phyloP scores from a whole-genome alignment of 2,888 invertebrate genomes.

The Trichogramma evanescens region DNA sequence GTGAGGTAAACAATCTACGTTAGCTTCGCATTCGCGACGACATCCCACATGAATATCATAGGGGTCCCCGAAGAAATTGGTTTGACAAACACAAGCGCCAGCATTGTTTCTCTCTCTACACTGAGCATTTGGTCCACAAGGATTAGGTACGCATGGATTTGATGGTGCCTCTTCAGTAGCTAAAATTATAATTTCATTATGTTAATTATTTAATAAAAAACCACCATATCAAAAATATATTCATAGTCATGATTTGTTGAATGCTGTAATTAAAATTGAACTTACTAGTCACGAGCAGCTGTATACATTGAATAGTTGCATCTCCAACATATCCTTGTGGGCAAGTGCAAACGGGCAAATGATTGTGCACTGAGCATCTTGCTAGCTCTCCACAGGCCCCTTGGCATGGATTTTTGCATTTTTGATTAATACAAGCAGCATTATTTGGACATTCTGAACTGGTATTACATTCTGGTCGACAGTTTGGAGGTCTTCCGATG shows the following conservation, averaged over 20 bases:
- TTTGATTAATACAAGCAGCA: slow-evolving; percentile 72
- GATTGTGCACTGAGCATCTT: slow-evolving; percentile 76
- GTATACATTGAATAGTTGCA: slow-evolving; percentile 56
- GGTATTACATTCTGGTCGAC: slow-evolving; percentile 75
- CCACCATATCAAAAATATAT: neutral
- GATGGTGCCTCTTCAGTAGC: slow-evolving; percentile 34
- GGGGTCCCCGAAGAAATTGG: slow-evolving; percentile 75
- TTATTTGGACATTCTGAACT: slow-evolving; percentile 76
- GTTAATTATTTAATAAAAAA: slow-evolving; percentile 15
- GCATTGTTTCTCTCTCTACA: slow-evolving; percentile 76
- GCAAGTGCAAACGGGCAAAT: slow-evolving; percentile 74
- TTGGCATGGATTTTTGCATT: slow-evolving; percentile 77
- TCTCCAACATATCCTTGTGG: slow-evolving; percentile 77
- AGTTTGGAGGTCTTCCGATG: slow-evolving; percentile 78
- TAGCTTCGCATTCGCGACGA: slow-evolving; percentile 70
- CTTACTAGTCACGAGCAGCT: slow-evolving; percentile 41
- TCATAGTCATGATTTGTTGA: neutral
- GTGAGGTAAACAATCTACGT: slow-evolving; percentile 65
- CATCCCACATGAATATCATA: slow-evolving; percentile 65
- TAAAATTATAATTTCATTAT: slow-evolving; percentile 2
- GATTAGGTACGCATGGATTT: slow-evolving; percentile 76
- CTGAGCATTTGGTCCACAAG: slow-evolving; percentile 79
- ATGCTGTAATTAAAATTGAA: neutral
- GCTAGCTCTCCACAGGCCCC: slow-evolving; percentile 75
- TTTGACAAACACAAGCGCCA: slow-evolving; percentile 76